A percentile compares a stretch with the other conserved stretches of the same genome.
Evolutionary conservation across 2,888 invertebrate genomes (phyloP).

Genomic region (Acheta domesticus): DNA sequence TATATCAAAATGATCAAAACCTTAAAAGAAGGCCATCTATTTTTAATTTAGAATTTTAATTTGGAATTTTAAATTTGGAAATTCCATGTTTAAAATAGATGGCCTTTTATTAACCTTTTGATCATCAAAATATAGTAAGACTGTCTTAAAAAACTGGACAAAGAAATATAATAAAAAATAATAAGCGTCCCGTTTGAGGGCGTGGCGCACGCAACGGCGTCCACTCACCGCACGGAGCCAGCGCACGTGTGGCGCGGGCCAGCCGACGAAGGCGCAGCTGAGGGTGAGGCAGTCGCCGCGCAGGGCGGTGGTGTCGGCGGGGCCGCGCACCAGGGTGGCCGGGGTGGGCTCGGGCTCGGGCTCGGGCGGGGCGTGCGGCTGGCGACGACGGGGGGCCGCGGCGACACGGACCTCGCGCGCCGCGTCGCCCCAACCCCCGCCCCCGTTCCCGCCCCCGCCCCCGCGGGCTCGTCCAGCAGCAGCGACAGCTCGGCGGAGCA

Average conservation of each 20-base stretch:
- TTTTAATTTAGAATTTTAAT: too few species aligned
- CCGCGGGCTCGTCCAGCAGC: conserved; percentile 38
- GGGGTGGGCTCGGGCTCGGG: conserved; percentile 36
- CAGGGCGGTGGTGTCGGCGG: conserved; percentile 54
- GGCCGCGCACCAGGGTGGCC: conserved; percentile 48
- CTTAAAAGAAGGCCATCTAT: too few species aligned
- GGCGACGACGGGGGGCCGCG: conserved; percentile 54
- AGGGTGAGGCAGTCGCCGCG: conserved; percentile 63
- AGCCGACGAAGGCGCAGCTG: conserved; percentile 59
- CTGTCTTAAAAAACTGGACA: too few species aligned
- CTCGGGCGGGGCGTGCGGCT: conserved; percentile 29
- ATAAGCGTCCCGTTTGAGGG: too few species aligned
- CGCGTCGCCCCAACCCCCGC: conserved; percentile 52
- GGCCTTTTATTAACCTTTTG: too few species aligned
- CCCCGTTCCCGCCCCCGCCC: neutral
- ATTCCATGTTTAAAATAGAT: too few species aligned
- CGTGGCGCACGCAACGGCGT: too few species aligned
- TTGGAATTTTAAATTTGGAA: too few species aligned
- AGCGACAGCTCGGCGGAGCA: conserved; percentile 47
- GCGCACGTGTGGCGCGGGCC: conserved; percentile 60
- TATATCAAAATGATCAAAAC: too few species aligned
- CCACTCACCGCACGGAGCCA: conserved; percentile 70
- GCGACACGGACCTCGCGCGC: conserved; percentile 58
- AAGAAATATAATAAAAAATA: too few species aligned
- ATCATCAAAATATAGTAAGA: too few species aligned